A percentile compares a stretch with the other conserved stretches of the same genome.
Evolutionary conservation across 2,797 vertebrate species (phyloP).

Genomic region (Furcifer pardalis): DNA sequence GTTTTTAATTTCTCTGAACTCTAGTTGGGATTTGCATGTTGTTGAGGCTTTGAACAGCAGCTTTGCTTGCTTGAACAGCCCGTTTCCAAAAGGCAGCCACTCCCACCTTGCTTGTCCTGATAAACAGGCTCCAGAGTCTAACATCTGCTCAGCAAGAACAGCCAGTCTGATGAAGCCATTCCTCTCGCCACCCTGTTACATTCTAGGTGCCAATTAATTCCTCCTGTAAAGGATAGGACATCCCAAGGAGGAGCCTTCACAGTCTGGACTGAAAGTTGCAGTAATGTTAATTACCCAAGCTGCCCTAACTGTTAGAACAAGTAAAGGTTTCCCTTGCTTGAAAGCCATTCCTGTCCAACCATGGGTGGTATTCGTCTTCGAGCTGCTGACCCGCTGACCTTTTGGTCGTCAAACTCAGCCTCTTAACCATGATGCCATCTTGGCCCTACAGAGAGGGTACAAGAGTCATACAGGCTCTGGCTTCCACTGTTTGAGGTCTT

Average conservation of each 20-base stretch:
- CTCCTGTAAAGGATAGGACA: background rate
- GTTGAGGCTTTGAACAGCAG: slow-evolving; percentile 27
- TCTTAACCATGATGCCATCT: too few species aligned
- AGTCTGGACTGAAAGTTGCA: background rate
- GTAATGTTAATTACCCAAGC: background rate
- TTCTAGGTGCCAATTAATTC: slow-evolving; percentile 37
- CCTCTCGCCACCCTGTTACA: background rate
- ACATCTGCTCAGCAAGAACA: slow-evolving; percentile 38
- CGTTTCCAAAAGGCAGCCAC: slow-evolving; percentile 56
- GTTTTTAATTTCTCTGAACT: background rate
- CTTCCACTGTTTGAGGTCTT: background rate
- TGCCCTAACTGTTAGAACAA: background rate
- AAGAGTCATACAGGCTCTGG: background rate
- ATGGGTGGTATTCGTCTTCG: too few species aligned
- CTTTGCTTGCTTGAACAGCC: slow-evolving; percentile 45
- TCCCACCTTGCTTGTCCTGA: slow-evolving; percentile 62
- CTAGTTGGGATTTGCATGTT: background rate
- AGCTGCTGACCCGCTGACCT: too few species aligned
- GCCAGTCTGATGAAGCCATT: slow-evolving; percentile 30
- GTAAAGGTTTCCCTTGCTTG: too few species aligned
- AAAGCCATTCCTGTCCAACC: too few species aligned
- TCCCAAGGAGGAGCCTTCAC: too few species aligned
- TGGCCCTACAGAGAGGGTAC: too few species aligned
- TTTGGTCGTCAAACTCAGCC: too few species aligned
- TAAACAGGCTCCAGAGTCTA: slow-evolving; percentile 67